Conservation (phyloP, 2,113 vertebrate genomes). For the Stigmatopora nigra region DNA sequence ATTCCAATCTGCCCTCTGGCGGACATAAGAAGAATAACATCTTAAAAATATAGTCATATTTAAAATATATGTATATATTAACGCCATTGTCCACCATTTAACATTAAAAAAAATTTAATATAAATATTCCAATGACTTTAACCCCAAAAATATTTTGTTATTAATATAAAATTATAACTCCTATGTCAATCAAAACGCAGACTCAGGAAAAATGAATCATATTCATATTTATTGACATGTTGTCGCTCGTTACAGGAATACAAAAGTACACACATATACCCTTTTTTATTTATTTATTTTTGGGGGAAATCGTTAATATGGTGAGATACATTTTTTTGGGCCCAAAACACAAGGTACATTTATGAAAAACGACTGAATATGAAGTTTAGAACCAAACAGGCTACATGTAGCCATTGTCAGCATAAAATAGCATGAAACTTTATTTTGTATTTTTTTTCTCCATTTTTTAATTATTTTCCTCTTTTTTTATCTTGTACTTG, state of each 20-base stretch:
- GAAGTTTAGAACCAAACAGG: slow-evolving; percentile 40
- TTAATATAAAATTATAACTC: too few relatives aligned
- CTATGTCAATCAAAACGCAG: too few relatives aligned
- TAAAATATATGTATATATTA: too few relatives aligned
- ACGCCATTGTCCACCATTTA: not conserved
- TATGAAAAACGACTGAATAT: not conserved
- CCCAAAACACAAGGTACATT: slow-evolving; percentile 80
- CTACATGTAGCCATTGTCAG: slow-evolving; percentile 51
- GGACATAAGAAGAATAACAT: not conserved
- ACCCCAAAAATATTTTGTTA: too few relatives aligned
- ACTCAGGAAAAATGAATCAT: not conserved
- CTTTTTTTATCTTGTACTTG: slow-evolving; percentile 5
- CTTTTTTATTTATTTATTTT: slow-evolving; percentile 11
- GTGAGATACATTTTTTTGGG: slow-evolving; percentile 69
- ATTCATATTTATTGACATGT: slow-evolving; percentile 54
- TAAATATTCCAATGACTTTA: too few relatives aligned
- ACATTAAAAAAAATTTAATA: too few relatives aligned
- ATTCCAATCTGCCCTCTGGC: not conserved
- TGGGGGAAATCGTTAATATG: slow-evolving; percentile 30
- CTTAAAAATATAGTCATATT: too few relatives aligned
- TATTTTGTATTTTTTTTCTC: not conserved
- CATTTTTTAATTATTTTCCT: not conserved
- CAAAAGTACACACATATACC: slow-evolving; percentile 39
- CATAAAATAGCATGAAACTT: slow-evolving; percentile 6
- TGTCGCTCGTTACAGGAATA: slow-evolving; percentile 30